Evolutionary conservation across 2,797 vertebrate genomes (phyloP), one percentile per base, ranked within the genome.

Genomic region (Oreochromis grahami): DNA sequence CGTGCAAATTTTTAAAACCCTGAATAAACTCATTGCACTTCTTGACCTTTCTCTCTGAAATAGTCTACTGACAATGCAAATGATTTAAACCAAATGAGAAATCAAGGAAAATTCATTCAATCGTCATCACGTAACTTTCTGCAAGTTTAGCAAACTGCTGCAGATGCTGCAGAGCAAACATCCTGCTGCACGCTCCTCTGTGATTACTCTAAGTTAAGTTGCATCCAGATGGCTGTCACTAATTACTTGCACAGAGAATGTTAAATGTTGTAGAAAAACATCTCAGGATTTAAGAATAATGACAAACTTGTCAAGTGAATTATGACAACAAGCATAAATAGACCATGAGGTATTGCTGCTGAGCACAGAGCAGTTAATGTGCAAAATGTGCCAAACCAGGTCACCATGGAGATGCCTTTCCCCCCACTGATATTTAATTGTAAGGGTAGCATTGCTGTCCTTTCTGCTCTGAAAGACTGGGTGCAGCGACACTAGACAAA

Each of bases 161-260:
- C 24, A 15, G 26, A 76, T 26, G 63, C 8, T 51, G 74, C 13
- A 2, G 17, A 80, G 70, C 45, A 17, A 60, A 63, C 63, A 80
- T 77, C 78, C 58, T 53, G 53, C 36, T 21, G 2, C 6, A 56
- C 58, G 1, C 43, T 79, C 77, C 78, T 51, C 74, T 80, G 45
- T 79, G 83, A 88, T 87, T 51, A 82, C 63, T 86, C 74, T 34
- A n/a, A 87, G 76, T 76, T 19, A 84, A 78, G 79, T 65, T 74
- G 36, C 77, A 68, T 55, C 65, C 86, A 93, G 87, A 92, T 89
- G 87, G 85, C 79, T 86, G 87, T 90, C 81, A 79, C 80, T 86
- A 87, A 92, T 89, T 86, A 89, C 76, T 77, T 65, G 84, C 77
- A 65, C 3, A 5, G 80, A 88, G 80, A 77, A 77, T 88, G 86